Evolutionary conservation across 1,140 invertebrate species (phyloP).

Genomic region (Eriosoma lanigerum): DNA sequence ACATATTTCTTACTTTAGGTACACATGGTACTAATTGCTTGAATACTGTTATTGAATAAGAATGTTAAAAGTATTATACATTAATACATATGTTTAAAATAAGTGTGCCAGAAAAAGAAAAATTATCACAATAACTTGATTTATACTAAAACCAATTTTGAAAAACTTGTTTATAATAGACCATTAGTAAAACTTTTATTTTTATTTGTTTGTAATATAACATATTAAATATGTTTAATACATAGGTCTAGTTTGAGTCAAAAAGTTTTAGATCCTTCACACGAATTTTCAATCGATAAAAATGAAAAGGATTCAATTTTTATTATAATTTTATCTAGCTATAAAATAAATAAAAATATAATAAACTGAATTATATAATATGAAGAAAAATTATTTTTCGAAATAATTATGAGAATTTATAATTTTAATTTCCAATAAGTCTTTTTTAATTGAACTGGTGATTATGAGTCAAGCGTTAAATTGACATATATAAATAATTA

Average conservation of each 20-base stretch:
- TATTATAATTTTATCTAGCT: not conserved
- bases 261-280: slow-evolving; percentile 31
- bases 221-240: not conserved
- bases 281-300: slow-evolving; percentile 10
- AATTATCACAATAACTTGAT: slow-evolving; percentile 3
- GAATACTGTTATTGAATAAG: slow-evolving; percentile 5
- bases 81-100: slow-evolving; percentile 7
- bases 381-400: not conserved
- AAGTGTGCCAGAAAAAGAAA: not conserved
- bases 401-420: slow-evolving; percentile 16
- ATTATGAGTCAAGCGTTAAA: not conserved
- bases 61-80: not conserved
- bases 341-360: not conserved
- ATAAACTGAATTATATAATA: not conserved
- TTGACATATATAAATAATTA: not conserved
- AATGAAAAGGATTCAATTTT: not conserved
- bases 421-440: not conserved
- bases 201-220: no score
- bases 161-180: not conserved
- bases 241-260: not conserved
- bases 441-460: not conserved
- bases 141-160: not conserved
- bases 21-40: not conserved
- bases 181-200: not conserved
- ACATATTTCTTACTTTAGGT: not conserved